These are phyloP conservation scores for Schizopygopsis pylzovi DNA, from an alignment of 2,797 vertebrate species.

Conservation along the genomic window DNA sequence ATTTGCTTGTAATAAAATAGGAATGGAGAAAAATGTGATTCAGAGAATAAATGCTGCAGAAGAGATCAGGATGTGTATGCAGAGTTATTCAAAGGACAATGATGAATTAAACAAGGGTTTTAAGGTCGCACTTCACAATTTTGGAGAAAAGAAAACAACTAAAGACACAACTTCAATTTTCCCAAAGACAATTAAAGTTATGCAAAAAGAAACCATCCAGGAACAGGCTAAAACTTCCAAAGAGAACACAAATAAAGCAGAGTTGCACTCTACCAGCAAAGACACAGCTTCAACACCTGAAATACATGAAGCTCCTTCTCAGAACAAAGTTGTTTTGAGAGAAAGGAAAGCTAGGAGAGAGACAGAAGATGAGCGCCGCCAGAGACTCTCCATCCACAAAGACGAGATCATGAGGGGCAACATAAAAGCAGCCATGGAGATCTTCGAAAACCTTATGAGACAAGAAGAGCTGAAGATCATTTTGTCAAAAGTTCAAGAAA, in stretches of 20 bases:
- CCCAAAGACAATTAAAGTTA: slow-evolving; percentile 57
- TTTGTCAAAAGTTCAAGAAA: slow-evolving; percentile 84
- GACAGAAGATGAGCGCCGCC: slow-evolving; percentile 83
- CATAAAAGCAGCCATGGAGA: slow-evolving; percentile 83
- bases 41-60: slow-evolving; percentile 65
- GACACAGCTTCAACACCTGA: slow-evolving; percentile 7
- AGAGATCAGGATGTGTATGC: slow-evolving; percentile 47
- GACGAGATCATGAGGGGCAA: slow-evolving; percentile 91
- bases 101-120: slow-evolving; percentile 63
- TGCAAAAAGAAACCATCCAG: slow-evolving; percentile 24
- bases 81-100: slow-evolving; percentile 63
- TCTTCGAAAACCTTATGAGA: slow-evolving; percentile 84
- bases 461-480: slow-evolving; percentile 87
- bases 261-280: slow-evolving; percentile 46
- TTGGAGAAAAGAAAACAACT: slow-evolving; percentile 70
- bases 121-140: slow-evolving; percentile 67
- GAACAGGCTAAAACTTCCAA: slow-evolving; percentile 46
- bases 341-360: slow-evolving; percentile 73
- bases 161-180: slow-evolving; percentile 57
- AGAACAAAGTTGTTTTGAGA: slow-evolving; percentile 75
- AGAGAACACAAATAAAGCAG: slow-evolving; percentile 44
- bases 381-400: slow-evolving; percentile 89
- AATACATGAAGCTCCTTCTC: slow-evolving; percentile 32
- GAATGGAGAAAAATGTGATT: slow-evolving; percentile 72
- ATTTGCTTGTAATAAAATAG: slow-evolving; percentile 46